phyloP scores from a whole-genome alignment of 37 sponge, comb jelly and placozoan genomes.

The Theonella swinhoei region DNA sequence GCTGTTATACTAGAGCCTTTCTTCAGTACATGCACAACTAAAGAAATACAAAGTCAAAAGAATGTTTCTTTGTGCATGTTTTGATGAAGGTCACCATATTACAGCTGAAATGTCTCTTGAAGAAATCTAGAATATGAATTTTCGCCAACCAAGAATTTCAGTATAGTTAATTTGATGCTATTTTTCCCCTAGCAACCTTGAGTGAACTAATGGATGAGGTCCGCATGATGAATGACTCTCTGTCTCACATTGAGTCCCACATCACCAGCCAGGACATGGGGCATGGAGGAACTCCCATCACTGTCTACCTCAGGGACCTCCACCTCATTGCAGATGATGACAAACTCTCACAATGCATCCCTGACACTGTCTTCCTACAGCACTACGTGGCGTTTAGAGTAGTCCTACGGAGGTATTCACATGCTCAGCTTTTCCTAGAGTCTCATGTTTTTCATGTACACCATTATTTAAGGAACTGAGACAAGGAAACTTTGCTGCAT shows the following conservation, averaged over 20 bases:
- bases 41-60: too few relatives aligned
- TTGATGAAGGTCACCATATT: too few relatives aligned
- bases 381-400: constrained; percentile 57
- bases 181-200: not conserved
- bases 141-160: too few relatives aligned
- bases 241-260: not conserved
- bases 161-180: too few relatives aligned
- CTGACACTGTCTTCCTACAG: constrained; percentile 32
- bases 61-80: too few relatives aligned
- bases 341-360: constrained; percentile 25
- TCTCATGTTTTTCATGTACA: not conserved
- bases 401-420: constrained; percentile 33
- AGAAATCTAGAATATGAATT: too few relatives aligned
- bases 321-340: constrained; percentile 15
- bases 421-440: not conserved
- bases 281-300: not conserved
- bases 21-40: too few relatives aligned
- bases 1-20: too few relatives aligned
- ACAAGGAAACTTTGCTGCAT: not conserved
- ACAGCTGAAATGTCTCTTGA: too few relatives aligned
- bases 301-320: constrained; percentile 14
- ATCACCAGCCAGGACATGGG: not conserved
- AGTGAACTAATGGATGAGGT: not conserved
- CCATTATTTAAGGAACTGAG: not conserved
- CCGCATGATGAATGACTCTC: not conserved